A percentile compares a stretch with the other conserved stretches of the same genome.
Evolutionary conservation across 1,140 invertebrate genomes (phyloP).

Genomic region (Acyrthosiphon pisum): DNA sequence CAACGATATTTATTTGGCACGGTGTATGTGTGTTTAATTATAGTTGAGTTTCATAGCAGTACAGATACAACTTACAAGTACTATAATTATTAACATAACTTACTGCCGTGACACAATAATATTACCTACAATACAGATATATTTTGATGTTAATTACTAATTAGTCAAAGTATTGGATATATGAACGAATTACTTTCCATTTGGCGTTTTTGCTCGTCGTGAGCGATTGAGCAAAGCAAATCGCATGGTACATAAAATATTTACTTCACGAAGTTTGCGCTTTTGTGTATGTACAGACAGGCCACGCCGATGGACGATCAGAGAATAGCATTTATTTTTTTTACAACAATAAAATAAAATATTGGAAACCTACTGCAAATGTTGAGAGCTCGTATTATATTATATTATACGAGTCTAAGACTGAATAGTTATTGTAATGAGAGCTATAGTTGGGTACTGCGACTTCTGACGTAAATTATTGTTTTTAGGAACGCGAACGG

Average conservation of each 20-base stretch:
- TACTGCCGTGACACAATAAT: not conserved
- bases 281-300: not conserved
- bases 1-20: not conserved
- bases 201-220: not conserved
- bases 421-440: not conserved
- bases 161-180: conserved; percentile 5
- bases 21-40: not conserved
- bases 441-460: not conserved
- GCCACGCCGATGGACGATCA: not conserved
- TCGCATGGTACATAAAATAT: not conserved
- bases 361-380: not conserved
- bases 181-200: not conserved
- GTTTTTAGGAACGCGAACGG: not conserved
- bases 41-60: not conserved
- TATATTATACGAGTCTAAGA: not conserved
- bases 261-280: not conserved
- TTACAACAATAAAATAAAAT: not conserved
- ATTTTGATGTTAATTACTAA: not conserved
- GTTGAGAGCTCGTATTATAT: not conserved
- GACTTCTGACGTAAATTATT: not conserved
- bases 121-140: not conserved
- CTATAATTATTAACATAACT: not conserved
- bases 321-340: not conserved
- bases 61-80: not conserved
- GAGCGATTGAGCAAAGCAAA: not conserved